A percentile compares a stretch with the other conserved stretches of the same genome.
Evolutionary conservation across 2,113 vertebrate genomes (phyloP).

Genomic region (Paralichthys olivaceus): DNA sequence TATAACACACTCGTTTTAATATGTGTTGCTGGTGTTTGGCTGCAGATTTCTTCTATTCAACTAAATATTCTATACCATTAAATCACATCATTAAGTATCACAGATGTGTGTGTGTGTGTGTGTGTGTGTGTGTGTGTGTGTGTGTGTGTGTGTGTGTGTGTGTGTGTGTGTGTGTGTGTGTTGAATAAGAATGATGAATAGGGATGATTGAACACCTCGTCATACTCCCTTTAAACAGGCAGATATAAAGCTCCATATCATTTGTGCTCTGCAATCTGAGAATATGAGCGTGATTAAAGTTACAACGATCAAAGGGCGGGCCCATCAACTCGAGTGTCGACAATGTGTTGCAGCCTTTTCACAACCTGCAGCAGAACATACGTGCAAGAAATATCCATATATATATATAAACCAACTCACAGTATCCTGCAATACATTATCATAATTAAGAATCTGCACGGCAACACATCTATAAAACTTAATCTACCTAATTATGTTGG

Average conservation of each 20-base stretch:
- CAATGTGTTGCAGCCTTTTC: background rate
- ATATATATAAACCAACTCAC: background rate
- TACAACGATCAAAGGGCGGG: background rate
- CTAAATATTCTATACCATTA: background rate
- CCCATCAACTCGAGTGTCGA: background rate
- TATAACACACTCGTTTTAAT: slow-evolving; percentile 19
- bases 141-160: background rate
- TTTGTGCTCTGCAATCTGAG: background rate
- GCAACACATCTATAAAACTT: background rate
- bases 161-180: background rate
- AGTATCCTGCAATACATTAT: background rate
- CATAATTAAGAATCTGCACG: background rate
- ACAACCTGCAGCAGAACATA: background rate
- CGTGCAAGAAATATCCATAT: background rate
- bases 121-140: background rate
- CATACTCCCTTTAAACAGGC: background rate
- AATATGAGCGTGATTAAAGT: background rate
- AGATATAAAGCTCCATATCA: background rate
- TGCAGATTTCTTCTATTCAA: background rate
- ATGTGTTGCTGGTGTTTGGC: slow-evolving; percentile 17
- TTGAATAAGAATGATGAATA: background rate
- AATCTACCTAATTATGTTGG: slow-evolving; percentile 12
- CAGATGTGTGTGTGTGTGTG: background rate
- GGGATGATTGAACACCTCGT: background rate
- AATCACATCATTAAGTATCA: background rate